A percentile compares a stretch with the other conserved stretches of the same genome.
Evolutionary conservation across 2,888 invertebrate genomes (phyloP).

Genomic region (Sepioteuthis lessoniana): DNA sequence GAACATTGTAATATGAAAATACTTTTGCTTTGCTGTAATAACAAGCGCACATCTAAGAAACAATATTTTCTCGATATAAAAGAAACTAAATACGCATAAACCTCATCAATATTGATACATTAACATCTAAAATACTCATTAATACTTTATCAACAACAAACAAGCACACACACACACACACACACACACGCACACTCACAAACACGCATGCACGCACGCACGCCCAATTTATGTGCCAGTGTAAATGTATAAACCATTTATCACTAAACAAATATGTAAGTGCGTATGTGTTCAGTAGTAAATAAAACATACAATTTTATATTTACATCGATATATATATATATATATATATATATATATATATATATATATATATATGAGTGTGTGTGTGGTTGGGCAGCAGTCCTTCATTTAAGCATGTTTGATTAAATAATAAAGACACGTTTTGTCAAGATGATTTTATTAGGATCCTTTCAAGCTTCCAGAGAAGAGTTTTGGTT

Average conservation of each 20-base stretch:
- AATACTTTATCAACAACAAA: not conserved
- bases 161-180: not conserved
- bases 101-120: no score
- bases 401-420: no score
- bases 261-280: not conserved
- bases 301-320: not conserved
- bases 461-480: no score
- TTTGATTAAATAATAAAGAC: no score
- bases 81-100: not conserved
- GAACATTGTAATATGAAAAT: not conserved
- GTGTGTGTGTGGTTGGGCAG: no score
- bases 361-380: not conserved
- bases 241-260: not conserved
- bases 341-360: not conserved
- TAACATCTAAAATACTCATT: not conserved
- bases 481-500: no score
- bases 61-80: not conserved
- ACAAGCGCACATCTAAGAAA: not conserved
- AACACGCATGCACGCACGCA: not conserved
- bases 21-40: not conserved
- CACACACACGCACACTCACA: not conserved
- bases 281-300: no score
- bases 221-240: not conserved
- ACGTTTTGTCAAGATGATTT: no score
- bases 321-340: not conserved